Evolutionary conservation across 2,797 vertebrate genomes (phyloP).

Genomic region (Syncerus caffer): DNA sequence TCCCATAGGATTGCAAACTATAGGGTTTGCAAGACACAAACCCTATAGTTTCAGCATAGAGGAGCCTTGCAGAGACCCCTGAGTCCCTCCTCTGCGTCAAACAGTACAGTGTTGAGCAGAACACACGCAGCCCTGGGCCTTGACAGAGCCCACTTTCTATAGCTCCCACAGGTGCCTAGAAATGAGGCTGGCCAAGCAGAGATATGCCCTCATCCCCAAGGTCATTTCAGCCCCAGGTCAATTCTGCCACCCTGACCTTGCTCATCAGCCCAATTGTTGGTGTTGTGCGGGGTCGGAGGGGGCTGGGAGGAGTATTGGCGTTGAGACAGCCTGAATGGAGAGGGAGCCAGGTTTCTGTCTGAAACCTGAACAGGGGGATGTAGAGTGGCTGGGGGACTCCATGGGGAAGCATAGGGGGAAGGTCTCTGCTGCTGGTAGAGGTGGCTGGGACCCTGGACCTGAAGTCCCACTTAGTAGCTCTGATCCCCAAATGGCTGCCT

Average conservation of each 20-base stretch:
- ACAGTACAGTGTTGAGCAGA: background rate
- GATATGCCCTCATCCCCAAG: background rate
- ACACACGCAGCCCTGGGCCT: background rate
- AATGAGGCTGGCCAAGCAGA: background rate
- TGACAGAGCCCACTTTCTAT: no score
- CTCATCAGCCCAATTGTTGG: background rate
- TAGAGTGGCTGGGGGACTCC: background rate
- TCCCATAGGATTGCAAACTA: background rate
- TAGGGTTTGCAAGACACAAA: no score
- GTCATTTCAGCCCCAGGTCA: background rate
- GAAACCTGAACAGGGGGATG: background rate
- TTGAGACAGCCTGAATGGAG: background rate
- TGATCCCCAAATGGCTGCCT: background rate
- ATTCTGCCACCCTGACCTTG: rapidly evolving
- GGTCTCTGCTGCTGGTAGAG: background rate
- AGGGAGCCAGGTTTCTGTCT: background rate
- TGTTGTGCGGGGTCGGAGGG: background rate
- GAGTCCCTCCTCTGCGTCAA: background rate
- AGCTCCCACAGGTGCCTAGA: rapidly evolving
- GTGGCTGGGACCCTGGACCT: background rate
- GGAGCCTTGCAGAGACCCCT: background rate
- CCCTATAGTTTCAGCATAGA: background rate
- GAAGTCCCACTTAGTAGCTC: background rate
- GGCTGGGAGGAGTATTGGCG: background rate
- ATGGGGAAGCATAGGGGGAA: background rate